Evolutionary conservation across 2,888 invertebrate species (phyloP), one percentile per base, ranked within the genome.

Genomic region (Campoplex nolae): DNA sequence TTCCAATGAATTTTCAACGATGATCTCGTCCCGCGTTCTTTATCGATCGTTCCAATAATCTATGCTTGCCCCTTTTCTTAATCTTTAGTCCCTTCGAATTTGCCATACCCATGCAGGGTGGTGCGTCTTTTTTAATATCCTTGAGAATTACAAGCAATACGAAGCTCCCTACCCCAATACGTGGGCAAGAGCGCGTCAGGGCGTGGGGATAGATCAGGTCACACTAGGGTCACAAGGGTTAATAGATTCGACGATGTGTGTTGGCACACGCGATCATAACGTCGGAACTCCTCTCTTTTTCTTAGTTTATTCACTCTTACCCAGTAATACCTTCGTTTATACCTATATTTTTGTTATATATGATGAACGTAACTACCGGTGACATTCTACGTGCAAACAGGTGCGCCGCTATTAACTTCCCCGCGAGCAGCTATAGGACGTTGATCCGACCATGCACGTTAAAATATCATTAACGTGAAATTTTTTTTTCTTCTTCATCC

Each of bases 351-450:
- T 13, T 7, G 42, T 23, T 48, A 62, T 80, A 28, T 58, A 68
- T 32, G 56, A 32, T 32, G 45, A 32, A 45, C 32, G 76, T 76
- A 42, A 38, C 45, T 32, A 11, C 80, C 82, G 77, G 45, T 54
- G 87, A 85, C 80, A 75, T 75, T 84, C 88, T 86, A 88, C 88
- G 90, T 89, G 90, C 88, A 89, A 90, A 90, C 89, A 90, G 90
- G 88, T 90, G 90, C 87, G 86, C 70, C 80, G 54, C 85, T 67
- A 81, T 81, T 74, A 83, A 85, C 54, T 45, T 56, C 65, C 78
- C 56, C 45, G 68, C 45, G 68, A 56, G n/a, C 28, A 71, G 18
- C 42, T 18, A 38, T 62, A 70, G 70, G 38, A 70, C 62, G 73
- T 23, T 45, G 51, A 65, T 70, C 67, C 58, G 54, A 23, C 73